Base-by-base conservation (phyloP, 1,140 invertebrate genomes). In the Vanessa tameamea region DNA sequence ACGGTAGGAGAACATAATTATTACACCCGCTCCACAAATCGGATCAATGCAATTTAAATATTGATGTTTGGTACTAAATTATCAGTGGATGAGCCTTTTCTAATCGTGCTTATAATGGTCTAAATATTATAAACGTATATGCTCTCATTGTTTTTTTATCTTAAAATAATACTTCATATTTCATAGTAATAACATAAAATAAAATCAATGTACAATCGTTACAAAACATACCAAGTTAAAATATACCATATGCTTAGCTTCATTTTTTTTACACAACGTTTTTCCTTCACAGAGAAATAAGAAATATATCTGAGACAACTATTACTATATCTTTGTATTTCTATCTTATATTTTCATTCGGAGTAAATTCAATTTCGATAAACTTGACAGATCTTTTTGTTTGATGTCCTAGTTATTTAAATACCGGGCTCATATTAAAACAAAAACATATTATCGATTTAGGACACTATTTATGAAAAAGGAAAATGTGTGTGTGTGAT, bases 321-420 rank as follows among this genome's bases (percentile, higher is more conserved):
- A 69, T 63, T 69, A 61, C 26, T 57, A 69, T 69, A 63, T 48
- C 57, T 69, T 63, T 69, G 57, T 69, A 50, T 20, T 50, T 69
- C 23, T 15, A 11, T 67, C 50, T 26, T 43, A 67, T 67, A 67
- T 26, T 26, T 55, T 14, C 26, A 51, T 67, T 43, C 50, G 2
- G 50, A 16, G 31, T 4, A 31, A 31, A 59, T 67, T 16, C 20
- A n/a, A 23, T 66, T 26, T 31, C 59, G 15, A 63, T 63, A 26
- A 51, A 15, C 11, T 51, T 50, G 20, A 50, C 48, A 14, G 11
- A 15, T 12, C 3, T 6, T 51, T 51, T 14, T 6, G 12, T 51
- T 51, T 14, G 3, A n/a, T n/a, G 7, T 51, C 15, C 1, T 51
- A 14, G 37, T 43, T 43, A 43, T 43, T 43, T 43, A 43, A 43